Evolutionary conservation across 2,888 invertebrate species (phyloP), one percentile per base, ranked within the genome.

Genomic region (Melipona beecheii): DNA sequence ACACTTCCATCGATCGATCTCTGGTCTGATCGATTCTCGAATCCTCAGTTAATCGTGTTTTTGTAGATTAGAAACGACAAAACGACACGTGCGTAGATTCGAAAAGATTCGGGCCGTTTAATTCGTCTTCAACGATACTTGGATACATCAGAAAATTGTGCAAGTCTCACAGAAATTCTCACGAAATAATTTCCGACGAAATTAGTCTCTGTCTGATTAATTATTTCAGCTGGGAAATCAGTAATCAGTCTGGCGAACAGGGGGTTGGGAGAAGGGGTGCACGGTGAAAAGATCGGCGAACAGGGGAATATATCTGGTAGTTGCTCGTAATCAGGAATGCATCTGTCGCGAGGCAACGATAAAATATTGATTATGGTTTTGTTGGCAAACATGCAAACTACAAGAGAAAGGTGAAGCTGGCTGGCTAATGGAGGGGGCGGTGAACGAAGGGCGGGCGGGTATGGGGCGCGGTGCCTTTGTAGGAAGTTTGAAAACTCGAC

Each of bases 401-500:
- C 88, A 81, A 86, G 85, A 72, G 77, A 84, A 81, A 78, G 73
- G 82, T 75, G 86, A 83, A 72, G 83, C 80, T 73, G 58, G 64
- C 36, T 75, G 86, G 66, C 75, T 62, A 60, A 49, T 69, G 73
- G 76, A 52, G 60, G 27, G 80, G 54, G 73, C 49, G 71, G 78
- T 13, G 75, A 76, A 74, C 65, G 80, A 27, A 60, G 69, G 65
- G 27, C 9, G 60, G 78, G 58, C 5, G 68, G 79, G 90, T 66
- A 70, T 68, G 84, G 83, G 86, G 87, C 80, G 91, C 87, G 91
- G 90, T 92, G 92, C 94, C 94, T 94, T 94, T 94, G 94, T 94
- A 93, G 93, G 92, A 93, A 94, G 94, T 94, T 94, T 94, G 94
- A 94, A 94, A 94, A 94, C 94, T 94, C 94, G 93, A 92, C 94